phyloP scores from a whole-genome alignment of 2,888 invertebrate species.

The Margaritifera margaritifera region DNA sequence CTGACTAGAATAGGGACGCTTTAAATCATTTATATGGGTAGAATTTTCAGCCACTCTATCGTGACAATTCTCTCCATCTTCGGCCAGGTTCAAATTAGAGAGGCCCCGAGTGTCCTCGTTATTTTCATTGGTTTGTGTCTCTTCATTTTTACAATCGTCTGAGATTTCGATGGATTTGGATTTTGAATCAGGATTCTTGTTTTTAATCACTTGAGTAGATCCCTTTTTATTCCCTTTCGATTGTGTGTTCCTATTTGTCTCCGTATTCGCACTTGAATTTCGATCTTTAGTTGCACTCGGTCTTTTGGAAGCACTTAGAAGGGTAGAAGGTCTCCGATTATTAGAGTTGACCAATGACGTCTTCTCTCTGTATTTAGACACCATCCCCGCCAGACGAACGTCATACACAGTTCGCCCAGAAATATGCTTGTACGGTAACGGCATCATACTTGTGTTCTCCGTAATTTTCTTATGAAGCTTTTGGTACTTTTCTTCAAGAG shows the following conservation, averaged over 20 bases:
- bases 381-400: slow-evolving; percentile 23
- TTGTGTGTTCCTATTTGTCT: too few species aligned
- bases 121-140: too few species aligned
- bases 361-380: slow-evolving; percentile 22
- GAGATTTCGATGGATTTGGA: too few species aligned
- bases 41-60: slow-evolving; percentile 3
- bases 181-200: too few species aligned
- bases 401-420: slow-evolving; percentile 28
- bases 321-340: too few species aligned
- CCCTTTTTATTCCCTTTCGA: too few species aligned
- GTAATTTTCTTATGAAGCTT: slow-evolving; percentile 60
- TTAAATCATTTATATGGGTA: neutral
- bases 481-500: slow-evolving; percentile 58
- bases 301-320: too few species aligned
- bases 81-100: slow-evolving; percentile 7
- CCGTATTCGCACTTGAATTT: too few species aligned
- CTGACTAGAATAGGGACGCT: neutral
- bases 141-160: too few species aligned
- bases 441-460: slow-evolving; percentile 24
- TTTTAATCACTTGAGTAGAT: too few species aligned
- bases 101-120: too few species aligned
- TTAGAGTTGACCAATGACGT: slow-evolving; percentile 4
- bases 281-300: too few species aligned
- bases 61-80: slow-evolving; percentile 4
- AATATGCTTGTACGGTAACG: slow-evolving; percentile 15